Evolutionary conservation across 2,888 invertebrate species (phyloP).

Genomic region (Dolomedes plantarius): DNA sequence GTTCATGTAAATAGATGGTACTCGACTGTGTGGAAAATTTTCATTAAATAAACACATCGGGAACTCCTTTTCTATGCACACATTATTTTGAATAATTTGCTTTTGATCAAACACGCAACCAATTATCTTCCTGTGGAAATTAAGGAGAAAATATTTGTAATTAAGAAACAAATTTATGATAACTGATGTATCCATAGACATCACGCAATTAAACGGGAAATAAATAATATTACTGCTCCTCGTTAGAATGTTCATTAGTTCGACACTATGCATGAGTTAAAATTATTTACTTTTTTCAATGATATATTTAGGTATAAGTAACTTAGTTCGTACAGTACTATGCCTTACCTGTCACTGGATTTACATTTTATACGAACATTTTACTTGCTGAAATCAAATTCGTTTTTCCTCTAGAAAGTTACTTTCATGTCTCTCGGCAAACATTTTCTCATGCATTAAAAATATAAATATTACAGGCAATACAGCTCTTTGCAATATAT

Average conservation of each 20-base stretch:
- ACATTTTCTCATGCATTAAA: no score
- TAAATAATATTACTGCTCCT: not conserved
- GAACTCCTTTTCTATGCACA: not conserved
- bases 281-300: no score
- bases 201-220: not conserved
- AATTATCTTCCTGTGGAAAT: constrained; percentile 3
- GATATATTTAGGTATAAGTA: no score
- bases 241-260: not conserved
- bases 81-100: not conserved
- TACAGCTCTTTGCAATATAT: no score
- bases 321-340: no score
- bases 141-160: constrained; percentile 3
- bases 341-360: no score
- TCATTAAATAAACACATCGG: not conserved
- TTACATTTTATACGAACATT: no score
- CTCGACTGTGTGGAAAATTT: not conserved
- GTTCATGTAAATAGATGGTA: not conserved
- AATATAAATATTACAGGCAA: no score
- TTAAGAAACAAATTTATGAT: constrained; percentile 4
- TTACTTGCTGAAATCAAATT: no score
- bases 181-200: not conserved
- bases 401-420: no score
- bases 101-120: not conserved
- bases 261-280: no score
- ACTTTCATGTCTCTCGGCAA: no score